Evolutionary conservation across 2,888 invertebrate genomes (phyloP).

Genomic region (Erebia epiphron): DNA sequence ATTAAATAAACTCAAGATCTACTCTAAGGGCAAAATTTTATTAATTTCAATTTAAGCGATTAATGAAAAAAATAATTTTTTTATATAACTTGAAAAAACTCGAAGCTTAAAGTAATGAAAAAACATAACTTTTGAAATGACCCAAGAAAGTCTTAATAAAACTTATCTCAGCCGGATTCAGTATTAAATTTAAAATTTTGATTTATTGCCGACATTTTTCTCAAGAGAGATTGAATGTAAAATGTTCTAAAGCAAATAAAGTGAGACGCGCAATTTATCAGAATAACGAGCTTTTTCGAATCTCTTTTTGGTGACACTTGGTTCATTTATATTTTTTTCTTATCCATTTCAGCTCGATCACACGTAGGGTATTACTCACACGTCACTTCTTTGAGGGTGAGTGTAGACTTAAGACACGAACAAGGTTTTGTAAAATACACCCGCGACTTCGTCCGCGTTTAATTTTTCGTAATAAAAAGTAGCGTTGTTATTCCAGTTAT

Average conservation of each 20-base stretch:
- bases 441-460: too few species aligned
- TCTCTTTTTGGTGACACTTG: slow-evolving; percentile 75
- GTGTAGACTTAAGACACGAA: slow-evolving; percentile 27
- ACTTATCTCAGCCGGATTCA: slow-evolving; percentile 2
- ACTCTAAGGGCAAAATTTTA: too few species aligned
- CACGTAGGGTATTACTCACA: slow-evolving; percentile 73
- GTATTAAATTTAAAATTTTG: slow-evolving; percentile 32
- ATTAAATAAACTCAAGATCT: too few species aligned
- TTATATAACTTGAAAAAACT: background rate
- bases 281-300: slow-evolving; percentile 78
- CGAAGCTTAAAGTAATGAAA: background rate
- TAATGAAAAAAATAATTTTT: background rate
- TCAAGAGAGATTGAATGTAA: slow-evolving; percentile 51
- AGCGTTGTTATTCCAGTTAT: too few species aligned
- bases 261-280: slow-evolving; percentile 73
- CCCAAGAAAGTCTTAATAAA: slow-evolving; percentile 10
- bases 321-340: slow-evolving; percentile 79
- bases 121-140: slow-evolving; percentile 9
- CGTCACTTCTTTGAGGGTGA: slow-evolving; percentile 54
- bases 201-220: slow-evolving; percentile 52
- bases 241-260: slow-evolving; percentile 64
- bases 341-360: slow-evolving; percentile 76
- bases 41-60: too few species aligned
- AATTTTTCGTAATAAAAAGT: too few species aligned
- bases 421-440: background rate